Conservation (phyloP, 2,113 vertebrate species). For the Excalfactoria chinensis region DNA sequence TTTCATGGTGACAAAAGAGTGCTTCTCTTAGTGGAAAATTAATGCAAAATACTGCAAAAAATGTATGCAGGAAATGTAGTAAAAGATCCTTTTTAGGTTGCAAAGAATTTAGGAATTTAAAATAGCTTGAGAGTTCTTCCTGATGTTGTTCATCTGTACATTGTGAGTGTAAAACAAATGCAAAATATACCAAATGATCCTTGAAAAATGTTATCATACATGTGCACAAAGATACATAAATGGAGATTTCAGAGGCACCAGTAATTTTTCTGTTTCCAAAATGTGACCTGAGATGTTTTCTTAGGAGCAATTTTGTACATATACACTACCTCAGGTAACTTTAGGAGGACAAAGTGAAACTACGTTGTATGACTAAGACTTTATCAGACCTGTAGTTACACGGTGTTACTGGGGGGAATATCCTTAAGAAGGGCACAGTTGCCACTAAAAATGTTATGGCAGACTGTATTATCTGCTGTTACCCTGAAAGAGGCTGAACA, state of each 20-base stretch:
- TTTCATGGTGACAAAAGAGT: not conserved
- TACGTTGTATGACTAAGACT: not conserved
- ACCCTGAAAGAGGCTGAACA: not conserved
- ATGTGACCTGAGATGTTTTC: not conserved
- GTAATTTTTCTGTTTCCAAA: not conserved
- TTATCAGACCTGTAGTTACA: not conserved
- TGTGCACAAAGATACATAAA: not conserved
- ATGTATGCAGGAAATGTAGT: not conserved
- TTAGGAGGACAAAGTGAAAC: not conserved
- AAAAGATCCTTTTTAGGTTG: not conserved
- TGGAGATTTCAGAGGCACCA: not conserved
- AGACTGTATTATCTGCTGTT: not conserved
- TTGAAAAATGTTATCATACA: fast-evolving
- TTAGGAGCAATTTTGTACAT: not conserved
- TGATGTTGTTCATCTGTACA: not conserved
- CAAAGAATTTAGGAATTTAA: not conserved
- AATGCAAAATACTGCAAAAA: not conserved
- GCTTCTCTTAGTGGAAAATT: not conserved
- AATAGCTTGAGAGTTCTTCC: not conserved
- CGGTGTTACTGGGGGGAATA: not conserved
- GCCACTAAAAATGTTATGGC: not conserved
- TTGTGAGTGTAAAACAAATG: not conserved
- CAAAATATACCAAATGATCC: not conserved
- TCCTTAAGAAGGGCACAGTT: fast-evolving
- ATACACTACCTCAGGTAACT: not conserved